These are phyloP conservation scores for Apotomis betuletana DNA, from an alignment of 2,888 invertebrate genomes.

Conservation along the genomic window DNA sequence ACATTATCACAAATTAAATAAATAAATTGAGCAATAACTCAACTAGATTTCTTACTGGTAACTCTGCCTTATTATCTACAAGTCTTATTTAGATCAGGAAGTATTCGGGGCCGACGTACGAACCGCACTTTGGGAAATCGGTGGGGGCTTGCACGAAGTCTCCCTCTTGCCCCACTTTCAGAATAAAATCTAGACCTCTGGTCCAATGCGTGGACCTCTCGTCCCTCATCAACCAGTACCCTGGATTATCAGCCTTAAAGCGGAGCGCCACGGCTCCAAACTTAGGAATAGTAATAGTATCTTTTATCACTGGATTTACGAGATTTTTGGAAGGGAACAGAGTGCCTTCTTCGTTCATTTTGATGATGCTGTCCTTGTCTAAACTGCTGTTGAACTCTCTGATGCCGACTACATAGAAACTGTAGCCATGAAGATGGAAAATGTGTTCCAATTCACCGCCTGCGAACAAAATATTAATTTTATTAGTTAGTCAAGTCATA, in stretches of 20 bases:
- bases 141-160: constrained; percentile 87
- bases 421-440: constrained; percentile 90
- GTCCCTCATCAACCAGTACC: constrained; percentile 92
- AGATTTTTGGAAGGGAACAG: constrained; percentile 83
- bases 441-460: constrained; percentile 87
- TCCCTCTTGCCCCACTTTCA: constrained; percentile 87
- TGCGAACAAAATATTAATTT: constrained; percentile 57
- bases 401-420: constrained; percentile 86
- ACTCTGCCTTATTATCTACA: constrained; percentile 17
- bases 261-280: constrained; percentile 87
- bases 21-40: constrained; percentile 56
- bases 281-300: constrained; percentile 89
- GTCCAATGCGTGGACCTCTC: constrained; percentile 89
- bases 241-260: constrained; percentile 90
- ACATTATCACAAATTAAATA: constrained; percentile 50
- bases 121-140: constrained; percentile 91
- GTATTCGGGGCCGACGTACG: constrained; percentile 89
- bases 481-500: no score
- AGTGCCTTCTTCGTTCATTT: constrained; percentile 82
- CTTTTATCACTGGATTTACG: constrained; percentile 86
- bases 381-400: constrained; percentile 79
- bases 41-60: constrained; percentile 33
- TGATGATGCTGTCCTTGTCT: constrained; percentile 79
- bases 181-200: constrained; percentile 88
- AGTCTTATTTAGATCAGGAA: constrained; percentile 82